Percentiles rank a stretch among this genome's conserved stretches.
Conservation (phyloP, 2,888 invertebrate genomes). For the Muscina levida region DNA sequence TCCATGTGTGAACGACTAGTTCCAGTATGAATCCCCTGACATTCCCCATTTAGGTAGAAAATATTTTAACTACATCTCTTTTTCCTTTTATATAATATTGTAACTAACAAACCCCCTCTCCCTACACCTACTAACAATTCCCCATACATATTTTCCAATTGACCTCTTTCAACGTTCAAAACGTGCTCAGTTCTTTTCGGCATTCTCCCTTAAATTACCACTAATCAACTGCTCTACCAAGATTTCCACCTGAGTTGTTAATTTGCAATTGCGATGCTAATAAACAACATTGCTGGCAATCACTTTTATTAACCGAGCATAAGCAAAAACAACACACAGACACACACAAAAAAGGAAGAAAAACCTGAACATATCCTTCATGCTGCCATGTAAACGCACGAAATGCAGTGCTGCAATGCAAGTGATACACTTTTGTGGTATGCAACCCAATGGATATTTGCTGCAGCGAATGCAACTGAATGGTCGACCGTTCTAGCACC, state of each 20-base stretch:
- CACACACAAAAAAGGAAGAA: constrained; percentile 4
- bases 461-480: constrained; percentile 1
- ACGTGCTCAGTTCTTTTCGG: background rate
- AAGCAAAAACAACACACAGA: constrained; percentile 6
- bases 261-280: constrained; percentile 35
- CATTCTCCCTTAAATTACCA: constrained; percentile 9
- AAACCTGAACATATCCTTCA: background rate
- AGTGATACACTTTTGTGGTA: constrained; percentile 57
- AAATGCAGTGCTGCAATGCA: constrained; percentile 23
- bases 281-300: constrained; percentile 27
- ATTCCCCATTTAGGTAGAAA: too few species aligned
- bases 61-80: too few species aligned
- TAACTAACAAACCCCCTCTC: too few species aligned
- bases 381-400: constrained; percentile 17
- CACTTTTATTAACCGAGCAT: constrained; percentile 28
- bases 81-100: too few species aligned
- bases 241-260: constrained; percentile 57
- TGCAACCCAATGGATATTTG: constrained; percentile 27
- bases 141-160: background rate
- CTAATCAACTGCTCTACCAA: constrained; percentile 24
- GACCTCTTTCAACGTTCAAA: background rate
- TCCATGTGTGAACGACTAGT: too few species aligned
- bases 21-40: too few species aligned
- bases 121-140: too few species aligned
- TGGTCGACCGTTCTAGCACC: constrained; percentile 17